Evolutionary conservation across 2,797 vertebrate species (phyloP), one percentile per base, ranked within the genome.

Genomic region (Phrynocephalus forsythii): DNA sequence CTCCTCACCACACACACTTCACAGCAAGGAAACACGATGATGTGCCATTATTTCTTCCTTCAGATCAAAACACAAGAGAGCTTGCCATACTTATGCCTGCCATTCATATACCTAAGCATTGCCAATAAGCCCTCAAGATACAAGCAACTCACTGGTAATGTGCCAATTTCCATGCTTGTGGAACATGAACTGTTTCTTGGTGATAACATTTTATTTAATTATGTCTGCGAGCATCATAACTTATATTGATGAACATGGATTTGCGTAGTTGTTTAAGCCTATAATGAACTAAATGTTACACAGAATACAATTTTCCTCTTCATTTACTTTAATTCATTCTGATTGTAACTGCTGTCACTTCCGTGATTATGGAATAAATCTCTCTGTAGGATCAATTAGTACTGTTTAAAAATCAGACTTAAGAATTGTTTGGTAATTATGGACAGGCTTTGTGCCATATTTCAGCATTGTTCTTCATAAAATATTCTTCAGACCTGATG

Each of bases 251-350:
- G 92, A 97, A 91, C 91, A 92, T 92, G 85, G 90, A 94, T 94
- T 95, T 95, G 91, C 95, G 95, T 94, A 96, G 90, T 92, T 92
- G 93, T 96, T 96, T 96, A 95, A 93, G 90, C 89, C 86, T 93
- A 94, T 96, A 96, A 97, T 96, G 96, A 97, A 95, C 93, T 96
- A 96, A 97, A 95, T 94, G 93, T 95, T 96, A 95, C 90, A 95
- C 85, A 94, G 91, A 95, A 95, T 93, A 95, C 91, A 95, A 96
- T 95, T 96, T 96, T 97, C 96, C 95, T 96, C 94, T 95, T 96
- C 92, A 96, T 96, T 95, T 96, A 94, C 84, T 96, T 95, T 95
- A 96, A 95, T 96, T 95, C 96, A 96, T 96, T 96, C 89, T 94
- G 90, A 90, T 89, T 93, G 91, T 95, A 95, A 95, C 95, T 95